phyloP scores from a whole-genome alignment of 1,140 invertebrate genomes.

The Pogonomyrmex barbatus region DNA sequence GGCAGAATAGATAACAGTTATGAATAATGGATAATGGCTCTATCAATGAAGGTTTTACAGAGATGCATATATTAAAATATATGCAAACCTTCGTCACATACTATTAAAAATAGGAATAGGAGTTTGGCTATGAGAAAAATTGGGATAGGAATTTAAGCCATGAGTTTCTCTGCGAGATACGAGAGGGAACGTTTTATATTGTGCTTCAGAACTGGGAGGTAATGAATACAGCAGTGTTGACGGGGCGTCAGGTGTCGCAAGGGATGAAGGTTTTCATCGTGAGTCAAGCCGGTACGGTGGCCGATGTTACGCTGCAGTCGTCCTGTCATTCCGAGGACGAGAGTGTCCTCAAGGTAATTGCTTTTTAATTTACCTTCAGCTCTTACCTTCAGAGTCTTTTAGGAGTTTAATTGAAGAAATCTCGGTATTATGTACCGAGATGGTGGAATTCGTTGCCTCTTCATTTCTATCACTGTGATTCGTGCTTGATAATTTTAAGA shows the following conservation, averaged over 20 bases:
- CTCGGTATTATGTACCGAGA: background rate
- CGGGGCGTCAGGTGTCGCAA: conserved; percentile 96
- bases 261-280: conserved; percentile 98
- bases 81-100: conserved; percentile 39
- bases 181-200: conserved; percentile 26
- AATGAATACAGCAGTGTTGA: conserved; percentile 97
- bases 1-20: conserved; percentile 53
- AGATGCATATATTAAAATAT: conserved; percentile 53
- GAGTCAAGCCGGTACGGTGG: conserved; percentile 96
- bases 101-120: conserved; percentile 45
- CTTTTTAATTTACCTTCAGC: conserved; percentile 28
- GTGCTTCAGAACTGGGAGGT: conserved; percentile 95
- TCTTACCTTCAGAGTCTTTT: background rate
- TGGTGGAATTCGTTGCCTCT: background rate
- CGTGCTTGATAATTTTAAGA: background rate
- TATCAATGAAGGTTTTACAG: conserved; percentile 42
- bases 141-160: conserved; percentile 23
- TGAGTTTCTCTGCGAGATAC: background rate
- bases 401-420: conserved; percentile 20
- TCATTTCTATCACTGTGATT: background rate
- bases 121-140: conserved; percentile 31
- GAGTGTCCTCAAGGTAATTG: conserved; percentile 96
- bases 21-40: conserved; percentile 58
- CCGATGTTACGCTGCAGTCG: conserved; percentile 97
- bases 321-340: conserved; percentile 98